Evolutionary conservation across 64 coral and sea anemone genomes (phyloP), one percentile per base, ranked within the genome.

Genomic region (Porites lutea): DNA sequence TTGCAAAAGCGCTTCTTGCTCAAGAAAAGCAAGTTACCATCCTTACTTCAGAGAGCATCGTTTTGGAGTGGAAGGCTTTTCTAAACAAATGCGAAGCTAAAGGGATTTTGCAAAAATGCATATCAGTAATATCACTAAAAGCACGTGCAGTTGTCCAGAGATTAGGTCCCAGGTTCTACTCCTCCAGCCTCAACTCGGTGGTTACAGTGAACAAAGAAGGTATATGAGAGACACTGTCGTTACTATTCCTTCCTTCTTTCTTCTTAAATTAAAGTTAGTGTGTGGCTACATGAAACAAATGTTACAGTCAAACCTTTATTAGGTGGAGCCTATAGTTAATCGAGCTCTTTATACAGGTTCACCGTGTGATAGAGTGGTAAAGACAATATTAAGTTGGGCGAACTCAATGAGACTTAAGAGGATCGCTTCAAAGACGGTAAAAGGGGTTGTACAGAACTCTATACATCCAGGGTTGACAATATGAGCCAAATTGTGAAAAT

Each of bases 1-100:
- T 76, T 16, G 48, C 15, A n/a, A 76, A 76, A 76, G 73, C 47
- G 18, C 73, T 76, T 76, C 47, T 76, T 76, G 73, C 73, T 8
- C 73, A 76, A 76, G 73, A 76, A 16, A 76, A 76, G 19, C 47
- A 76, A 76, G 18, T 76, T 18, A 18, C 47, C 47, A 44, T 76
- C 48, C 46, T 76, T 50, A 51, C 47, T 8, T 4, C 13, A 18
- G 48, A 52, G 13, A 51, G 48, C 73, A 51, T 13, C 48, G 48
- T 44, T 52, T 6, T 46, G 51, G 47, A 52, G 16, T 76, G 73
- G 73, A 10, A 51, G 12, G 51, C 37, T 10, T 50, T 76, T n/a
- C 13, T 76, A 52, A 48, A 16, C 16, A 50, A 76, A 16, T 76
- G 73, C 48, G 73, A 76, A 18, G 46, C 48, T 14, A 16, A 76